A percentile compares a stretch with the other conserved stretches of the same genome.
Conservation (phyloP, 2,888 invertebrate species). For the Podotricha telesiphe region DNA sequence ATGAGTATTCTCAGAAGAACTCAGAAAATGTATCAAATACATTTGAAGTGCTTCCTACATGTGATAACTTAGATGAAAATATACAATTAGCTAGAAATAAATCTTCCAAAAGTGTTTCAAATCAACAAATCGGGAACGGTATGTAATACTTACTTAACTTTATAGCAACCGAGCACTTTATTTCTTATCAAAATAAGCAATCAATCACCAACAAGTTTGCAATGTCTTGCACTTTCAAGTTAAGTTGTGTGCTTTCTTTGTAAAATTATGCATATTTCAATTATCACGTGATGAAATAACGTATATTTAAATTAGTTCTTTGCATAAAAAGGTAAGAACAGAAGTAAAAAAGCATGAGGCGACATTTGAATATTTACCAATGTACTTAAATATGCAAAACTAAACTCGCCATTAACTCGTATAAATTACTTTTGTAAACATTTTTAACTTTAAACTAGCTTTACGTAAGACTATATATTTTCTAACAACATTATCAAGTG, state of each 20-base stretch:
- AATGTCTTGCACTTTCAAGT: neutral
- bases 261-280: conserved; percentile 3
- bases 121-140: conserved; percentile 33
- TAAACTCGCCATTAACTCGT: conserved; percentile 29
- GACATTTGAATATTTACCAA: conserved; percentile 38
- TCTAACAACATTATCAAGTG: conserved; percentile 13
- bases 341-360: conserved; percentile 27
- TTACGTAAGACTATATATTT: conserved; percentile 29
- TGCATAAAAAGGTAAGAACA: conserved; percentile 28
- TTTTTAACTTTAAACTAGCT: conserved; percentile 20
- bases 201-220: neutral
- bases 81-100: conserved; percentile 69
- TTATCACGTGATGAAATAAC: conserved; percentile 10
- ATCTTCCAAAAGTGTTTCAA: conserved; percentile 49
- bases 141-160: conserved; percentile 17
- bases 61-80: conserved; percentile 69
- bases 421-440: conserved; percentile 30
- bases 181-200: conserved; percentile 16
- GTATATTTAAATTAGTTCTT: conserved; percentile 12
- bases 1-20: conserved; percentile 48
- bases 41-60: conserved; percentile 67
- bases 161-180: conserved; percentile 4
- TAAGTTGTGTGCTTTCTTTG: neutral
- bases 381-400: conserved; percentile 38
- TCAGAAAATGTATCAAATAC: conserved; percentile 46